Evolutionary conservation across 1,140 invertebrate species (phyloP).

Genomic region (Protaetia brevitarsis): DNA sequence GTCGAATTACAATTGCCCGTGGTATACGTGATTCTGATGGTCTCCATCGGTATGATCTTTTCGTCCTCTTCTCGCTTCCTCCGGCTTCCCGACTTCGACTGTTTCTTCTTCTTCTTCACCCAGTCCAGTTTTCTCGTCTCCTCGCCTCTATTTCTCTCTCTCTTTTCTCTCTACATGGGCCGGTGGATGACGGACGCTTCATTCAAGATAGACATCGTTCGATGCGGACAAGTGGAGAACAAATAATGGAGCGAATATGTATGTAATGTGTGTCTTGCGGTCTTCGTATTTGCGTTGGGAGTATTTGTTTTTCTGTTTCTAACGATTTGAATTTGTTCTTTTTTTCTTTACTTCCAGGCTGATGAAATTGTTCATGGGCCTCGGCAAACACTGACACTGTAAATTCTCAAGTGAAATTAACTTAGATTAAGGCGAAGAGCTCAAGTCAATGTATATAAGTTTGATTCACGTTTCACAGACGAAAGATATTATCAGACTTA

Average conservation of each 20-base stretch:
- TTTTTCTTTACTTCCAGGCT: too few species aligned
- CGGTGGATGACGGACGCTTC: neutral
- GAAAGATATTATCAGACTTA: too few species aligned
- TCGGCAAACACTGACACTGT: too few species aligned
- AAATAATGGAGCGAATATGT: slow-evolving; percentile 1
- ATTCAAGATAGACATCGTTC: slow-evolving; percentile 10
- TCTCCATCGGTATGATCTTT: neutral
- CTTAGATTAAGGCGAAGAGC: too few species aligned
- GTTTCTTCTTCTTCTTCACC: too few species aligned
- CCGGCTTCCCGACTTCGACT: neutral
- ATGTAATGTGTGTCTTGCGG: neutral
- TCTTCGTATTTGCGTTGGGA: neutral
- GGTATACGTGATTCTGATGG: neutral
- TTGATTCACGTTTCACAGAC: too few species aligned
- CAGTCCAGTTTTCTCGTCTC: neutral
- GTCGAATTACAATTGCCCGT: slow-evolving; percentile 13
- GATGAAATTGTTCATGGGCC: too few species aligned
- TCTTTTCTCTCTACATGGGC: neutral
- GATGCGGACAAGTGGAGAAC: slow-evolving; percentile 10
- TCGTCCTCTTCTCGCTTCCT: neutral
- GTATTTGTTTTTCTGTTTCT: neutral
- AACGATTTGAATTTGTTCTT: neutral
- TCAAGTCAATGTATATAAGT: too few species aligned
- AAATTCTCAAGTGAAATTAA: too few species aligned
- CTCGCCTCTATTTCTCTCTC: neutral